Percentiles rank a stretch among this genome's conserved stretches.
These are phyloP conservation scores for Rotaria socialis DNA, from an alignment of 2,888 invertebrate genomes.

Conservation along the genomic window DNA sequence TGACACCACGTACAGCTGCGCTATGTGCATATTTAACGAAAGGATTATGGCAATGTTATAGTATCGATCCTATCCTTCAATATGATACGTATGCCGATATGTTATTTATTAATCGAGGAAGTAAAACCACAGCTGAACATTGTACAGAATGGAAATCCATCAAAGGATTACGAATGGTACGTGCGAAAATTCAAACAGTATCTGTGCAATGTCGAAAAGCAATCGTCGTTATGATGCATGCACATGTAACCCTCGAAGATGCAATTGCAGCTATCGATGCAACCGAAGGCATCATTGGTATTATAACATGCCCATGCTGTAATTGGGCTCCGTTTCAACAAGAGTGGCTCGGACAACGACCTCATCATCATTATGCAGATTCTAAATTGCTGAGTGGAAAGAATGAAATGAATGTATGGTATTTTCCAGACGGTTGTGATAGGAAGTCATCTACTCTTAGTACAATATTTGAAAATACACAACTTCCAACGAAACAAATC, in stretches of 20 bases:
- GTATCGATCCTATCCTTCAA: neutral
- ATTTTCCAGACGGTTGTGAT: neutral
- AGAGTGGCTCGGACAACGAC: neutral
- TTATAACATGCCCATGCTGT: conserved; percentile 1
- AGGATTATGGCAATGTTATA: neutral
- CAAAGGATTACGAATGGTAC: neutral
- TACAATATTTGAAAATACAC: no score
- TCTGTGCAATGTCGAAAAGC: neutral
- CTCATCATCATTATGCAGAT: neutral
- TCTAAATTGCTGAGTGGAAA: neutral
- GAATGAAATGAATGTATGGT: conserved; percentile 3
- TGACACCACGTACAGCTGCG: neutral
- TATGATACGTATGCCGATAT: neutral
- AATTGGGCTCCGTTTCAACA: neutral
- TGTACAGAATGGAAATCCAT: neutral
- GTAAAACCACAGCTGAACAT: neutral
- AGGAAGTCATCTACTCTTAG: neutral
- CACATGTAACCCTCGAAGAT: neutral
- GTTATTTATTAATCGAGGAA: neutral
- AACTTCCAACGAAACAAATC: no score
- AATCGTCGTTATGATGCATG: conserved; percentile 11
- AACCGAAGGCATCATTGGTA: neutral
- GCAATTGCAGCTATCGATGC: neutral
- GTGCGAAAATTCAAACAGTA: neutral
- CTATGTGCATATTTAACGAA: neutral